Evolutionary conservation across 37 sponge, comb jelly and placozoan species (phyloP).

Genomic region (Bolinopsis microptera): DNA sequence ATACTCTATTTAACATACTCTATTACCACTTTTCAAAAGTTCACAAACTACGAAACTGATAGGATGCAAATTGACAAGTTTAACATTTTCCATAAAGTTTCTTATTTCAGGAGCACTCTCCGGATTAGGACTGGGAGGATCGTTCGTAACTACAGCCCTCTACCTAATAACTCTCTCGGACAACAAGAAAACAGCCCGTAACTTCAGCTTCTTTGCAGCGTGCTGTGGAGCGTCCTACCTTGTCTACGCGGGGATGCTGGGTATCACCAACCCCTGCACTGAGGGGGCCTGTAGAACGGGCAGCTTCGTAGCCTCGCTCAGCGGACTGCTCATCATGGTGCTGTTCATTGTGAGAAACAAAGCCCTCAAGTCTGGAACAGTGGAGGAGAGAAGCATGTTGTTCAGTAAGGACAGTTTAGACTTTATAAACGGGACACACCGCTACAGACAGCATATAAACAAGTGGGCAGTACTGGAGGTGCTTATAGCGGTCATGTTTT

Average conservation of each 20-base stretch:
- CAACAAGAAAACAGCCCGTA: not conserved
- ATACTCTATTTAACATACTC: no score
- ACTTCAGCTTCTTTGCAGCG: not conserved
- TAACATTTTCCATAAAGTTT: no score
- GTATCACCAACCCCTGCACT: not conserved
- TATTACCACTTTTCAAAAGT: no score
- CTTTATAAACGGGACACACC: not conserved
- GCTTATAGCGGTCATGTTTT: not conserved
- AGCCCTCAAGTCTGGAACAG: not conserved
- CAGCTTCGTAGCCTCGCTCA: not conserved
- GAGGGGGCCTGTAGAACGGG: not conserved
- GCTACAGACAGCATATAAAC: not conserved
- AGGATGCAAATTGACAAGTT: not conserved
- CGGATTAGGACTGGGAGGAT: not conserved
- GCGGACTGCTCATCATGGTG: not conserved
- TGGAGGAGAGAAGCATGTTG: not conserved
- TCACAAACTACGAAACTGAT: no score
- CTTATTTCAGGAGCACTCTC: not conserved
- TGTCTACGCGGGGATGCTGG: not conserved
- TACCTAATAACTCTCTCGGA: not conserved
- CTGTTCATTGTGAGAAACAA: not conserved
- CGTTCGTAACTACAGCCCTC: not conserved
- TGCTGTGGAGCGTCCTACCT: not conserved
- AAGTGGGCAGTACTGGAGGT: not conserved
- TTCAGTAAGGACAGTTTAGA: not conserved